These are phyloP conservation scores for Macrostomum lignano DNA, from an alignment of 1,140 invertebrate species.

Conservation along the genomic window DNA sequence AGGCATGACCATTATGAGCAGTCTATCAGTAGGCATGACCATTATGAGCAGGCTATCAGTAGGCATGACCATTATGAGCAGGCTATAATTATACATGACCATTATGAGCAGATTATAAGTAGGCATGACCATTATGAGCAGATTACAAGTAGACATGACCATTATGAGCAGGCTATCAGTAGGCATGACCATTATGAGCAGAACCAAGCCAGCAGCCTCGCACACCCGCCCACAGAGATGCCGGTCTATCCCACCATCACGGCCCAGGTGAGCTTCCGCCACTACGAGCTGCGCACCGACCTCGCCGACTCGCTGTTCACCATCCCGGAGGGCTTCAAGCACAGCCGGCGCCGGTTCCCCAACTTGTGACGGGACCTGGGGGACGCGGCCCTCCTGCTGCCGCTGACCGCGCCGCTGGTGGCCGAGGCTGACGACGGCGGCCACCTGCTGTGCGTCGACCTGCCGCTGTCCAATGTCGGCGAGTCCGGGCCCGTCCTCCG, in stretches of 20 bases:
- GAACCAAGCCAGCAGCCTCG: too few relatives aligned
- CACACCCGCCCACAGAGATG: too few relatives aligned
- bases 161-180: too few relatives aligned
- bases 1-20: too few relatives aligned
- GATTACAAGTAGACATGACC: too few relatives aligned
- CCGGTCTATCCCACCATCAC: conserved; percentile 87
- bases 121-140: too few relatives aligned
- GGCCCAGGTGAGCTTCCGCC: conserved; percentile 85
- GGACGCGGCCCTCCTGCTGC: conserved; percentile 13
- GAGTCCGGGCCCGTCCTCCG: conserved; percentile 13
- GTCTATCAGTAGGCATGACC: too few relatives aligned
- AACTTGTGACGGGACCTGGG: conserved; percentile 36
- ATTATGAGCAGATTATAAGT: too few relatives aligned
- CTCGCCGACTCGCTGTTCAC: conserved; percentile 49
- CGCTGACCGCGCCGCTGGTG: conserved; percentile 10
- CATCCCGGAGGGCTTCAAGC: conserved; percentile 51
- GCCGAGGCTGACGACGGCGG: conserved; percentile 5
- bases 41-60: too few relatives aligned
- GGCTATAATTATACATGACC: too few relatives aligned
- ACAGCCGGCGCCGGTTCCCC: conserved; percentile 44
- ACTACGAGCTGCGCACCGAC: conserved; percentile 57
- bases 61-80: too few relatives aligned
- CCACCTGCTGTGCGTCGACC: conserved; percentile 11
- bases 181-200: too few relatives aligned
- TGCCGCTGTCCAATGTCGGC: conserved; percentile 15